Conservation (phyloP, 2,888 invertebrate species). For the Deilephila elpenor region DNA sequence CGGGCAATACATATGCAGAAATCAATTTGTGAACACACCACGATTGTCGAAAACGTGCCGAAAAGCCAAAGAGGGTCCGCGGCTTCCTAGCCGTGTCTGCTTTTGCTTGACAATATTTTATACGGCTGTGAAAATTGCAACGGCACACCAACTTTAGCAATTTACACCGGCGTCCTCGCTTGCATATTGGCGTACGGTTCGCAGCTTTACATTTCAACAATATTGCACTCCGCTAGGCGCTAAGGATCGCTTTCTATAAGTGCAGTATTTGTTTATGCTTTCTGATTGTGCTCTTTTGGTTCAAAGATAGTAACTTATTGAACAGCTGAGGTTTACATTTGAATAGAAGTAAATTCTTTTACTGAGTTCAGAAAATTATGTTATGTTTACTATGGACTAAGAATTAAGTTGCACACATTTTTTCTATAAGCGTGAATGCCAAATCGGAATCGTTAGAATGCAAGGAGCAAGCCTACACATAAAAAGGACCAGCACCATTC, state of each 20-base stretch:
- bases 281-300: background rate
- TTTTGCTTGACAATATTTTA: conserved; percentile 75
- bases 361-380: too few relatives aligned
- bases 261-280: conserved; percentile 16
- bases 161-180: conserved; percentile 65
- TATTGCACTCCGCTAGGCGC: conserved; percentile 19
- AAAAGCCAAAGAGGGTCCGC: conserved; percentile 69
- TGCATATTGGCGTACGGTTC: conserved; percentile 53
- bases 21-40: background rate
- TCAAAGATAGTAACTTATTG: background rate
- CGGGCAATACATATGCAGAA: conserved; percentile 12
- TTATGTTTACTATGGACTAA: too few relatives aligned
- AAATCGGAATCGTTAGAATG: too few relatives aligned
- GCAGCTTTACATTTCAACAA: conserved; percentile 28
- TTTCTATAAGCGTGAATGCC: too few relatives aligned
- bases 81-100: conserved; percentile 54
- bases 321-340: background rate
- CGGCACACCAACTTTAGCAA: conserved; percentile 76
- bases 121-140: conserved; percentile 76
- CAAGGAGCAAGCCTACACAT: too few relatives aligned
- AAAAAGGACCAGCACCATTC: too few relatives aligned
- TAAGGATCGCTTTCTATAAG: conserved; percentile 32
- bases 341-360: background rate
- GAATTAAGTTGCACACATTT: too few relatives aligned
- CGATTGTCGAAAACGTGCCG: conserved; percentile 57